Evolutionary conservation across 2,113 vertebrate genomes (phyloP).

Genomic region (Xiphias gladius): DNA sequence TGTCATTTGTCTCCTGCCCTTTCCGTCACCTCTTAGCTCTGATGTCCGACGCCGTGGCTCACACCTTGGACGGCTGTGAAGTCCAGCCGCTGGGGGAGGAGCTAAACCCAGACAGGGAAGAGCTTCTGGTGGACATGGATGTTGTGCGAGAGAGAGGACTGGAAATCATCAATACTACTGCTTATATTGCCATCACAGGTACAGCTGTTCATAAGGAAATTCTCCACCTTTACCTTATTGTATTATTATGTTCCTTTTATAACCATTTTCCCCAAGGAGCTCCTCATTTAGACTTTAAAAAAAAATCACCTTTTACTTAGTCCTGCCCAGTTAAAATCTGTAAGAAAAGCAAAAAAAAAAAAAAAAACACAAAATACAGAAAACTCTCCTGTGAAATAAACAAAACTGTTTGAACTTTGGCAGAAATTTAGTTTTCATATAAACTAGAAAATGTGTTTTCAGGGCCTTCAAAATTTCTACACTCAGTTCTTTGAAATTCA

Average conservation of each 20-base stretch:
- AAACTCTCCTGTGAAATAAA: neutral
- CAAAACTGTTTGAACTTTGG: neutral
- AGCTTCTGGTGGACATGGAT: constrained; percentile 91
- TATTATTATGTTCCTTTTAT: neutral
- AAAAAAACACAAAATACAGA: neutral
- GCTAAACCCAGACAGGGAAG: constrained; percentile 92
- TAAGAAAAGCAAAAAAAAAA: neutral
- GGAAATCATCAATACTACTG: constrained; percentile 95
- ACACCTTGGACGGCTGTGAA: constrained; percentile 97
- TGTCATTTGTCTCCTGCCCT: neutral
- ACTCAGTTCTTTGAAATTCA: constrained; percentile 8
- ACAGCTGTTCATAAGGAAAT: neutral
- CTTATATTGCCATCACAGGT: constrained; percentile 96
- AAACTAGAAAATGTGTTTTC: neutral
- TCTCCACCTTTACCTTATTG: neutral
- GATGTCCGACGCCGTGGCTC: constrained; percentile 97
- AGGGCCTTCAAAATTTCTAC: neutral
- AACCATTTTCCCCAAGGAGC: neutral
- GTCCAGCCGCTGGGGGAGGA: constrained; percentile 95
- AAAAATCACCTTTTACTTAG: neutral
- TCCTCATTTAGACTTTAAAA: neutral
- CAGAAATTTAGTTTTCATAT: neutral
- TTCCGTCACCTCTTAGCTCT: constrained; percentile 75
- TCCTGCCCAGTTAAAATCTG: neutral
- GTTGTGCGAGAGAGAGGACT: constrained; percentile 91